Percentiles rank a stretch among this genome's conserved stretches.
Evolutionary conservation across 2,113 vertebrate species (phyloP).

Genomic region (Leuciscus idus): DNA sequence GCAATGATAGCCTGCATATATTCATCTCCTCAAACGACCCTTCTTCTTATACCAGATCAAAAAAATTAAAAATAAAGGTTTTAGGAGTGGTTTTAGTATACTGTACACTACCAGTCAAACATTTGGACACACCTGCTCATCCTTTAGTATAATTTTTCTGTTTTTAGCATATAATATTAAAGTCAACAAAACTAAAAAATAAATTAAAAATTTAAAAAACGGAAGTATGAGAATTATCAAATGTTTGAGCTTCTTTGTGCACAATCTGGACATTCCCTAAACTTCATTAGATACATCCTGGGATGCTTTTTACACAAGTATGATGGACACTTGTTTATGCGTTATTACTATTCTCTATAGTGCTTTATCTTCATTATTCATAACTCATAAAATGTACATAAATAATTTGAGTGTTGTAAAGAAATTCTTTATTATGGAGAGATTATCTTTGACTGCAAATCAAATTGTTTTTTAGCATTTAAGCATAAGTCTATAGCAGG

Average conservation of each 20-base stretch:
- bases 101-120: neutral
- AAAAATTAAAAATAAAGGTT: neutral
- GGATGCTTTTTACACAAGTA: neutral
- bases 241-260: neutral
- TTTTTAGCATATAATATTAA: no score
- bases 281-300: neutral
- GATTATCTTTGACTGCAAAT: neutral
- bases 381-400: neutral
- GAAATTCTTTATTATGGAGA: neutral
- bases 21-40: neutral
- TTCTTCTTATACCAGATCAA: neutral
- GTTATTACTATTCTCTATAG: neutral
- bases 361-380: neutral
- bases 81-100: neutral
- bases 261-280: neutral
- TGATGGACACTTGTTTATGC: neutral
- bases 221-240: no score
- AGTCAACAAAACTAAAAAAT: no score
- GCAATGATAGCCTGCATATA: constrained; percentile 13
- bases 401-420: neutral
- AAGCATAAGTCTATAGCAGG: no score
- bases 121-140: neutral
- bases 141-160: neutral
- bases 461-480: no score
- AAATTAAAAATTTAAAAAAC: fast-evolving